phyloP scores from a whole-genome alignment of 1,140 invertebrate genomes.

The Grapholita molesta region DNA sequence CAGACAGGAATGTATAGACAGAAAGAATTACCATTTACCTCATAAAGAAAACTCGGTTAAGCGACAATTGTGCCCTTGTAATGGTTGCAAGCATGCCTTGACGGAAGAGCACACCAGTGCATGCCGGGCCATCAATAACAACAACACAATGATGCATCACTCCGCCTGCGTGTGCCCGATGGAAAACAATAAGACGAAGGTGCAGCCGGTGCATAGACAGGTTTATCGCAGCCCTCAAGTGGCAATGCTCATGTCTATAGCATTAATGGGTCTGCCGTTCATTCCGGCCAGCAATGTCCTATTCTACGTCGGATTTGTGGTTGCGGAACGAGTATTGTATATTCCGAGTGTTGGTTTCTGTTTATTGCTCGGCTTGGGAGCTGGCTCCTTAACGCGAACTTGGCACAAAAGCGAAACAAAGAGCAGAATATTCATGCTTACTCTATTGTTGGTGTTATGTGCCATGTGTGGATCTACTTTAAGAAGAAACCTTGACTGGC shows the following conservation, averaged over 20 bases:
- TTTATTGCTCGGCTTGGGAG: conserved; percentile 89
- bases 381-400: conserved; percentile 68
- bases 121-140: conserved; percentile 80
- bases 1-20: conserved; percentile 57
- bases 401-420: conserved; percentile 75
- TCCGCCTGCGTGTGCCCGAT: conserved; percentile 66
- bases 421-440: conserved; percentile 68
- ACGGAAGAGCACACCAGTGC: conserved; percentile 77
- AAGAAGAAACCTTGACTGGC: conserved; percentile 93
- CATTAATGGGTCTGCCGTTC: conserved; percentile 93
- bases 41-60: conserved; percentile 62
- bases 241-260: conserved; percentile 81
- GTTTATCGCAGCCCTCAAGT: conserved; percentile 67
- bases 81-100: conserved; percentile 75
- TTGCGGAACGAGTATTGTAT: conserved; percentile 97
- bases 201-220: conserved; percentile 43
- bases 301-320: conserved; percentile 98
- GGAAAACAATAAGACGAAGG: conserved; percentile 47
- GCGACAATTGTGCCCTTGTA: conserved; percentile 70
- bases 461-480: conserved; percentile 88
- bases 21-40: conserved; percentile 54
- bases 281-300: conserved; percentile 95
- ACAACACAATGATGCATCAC: conserved; percentile 75
- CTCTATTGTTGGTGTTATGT: conserved; percentile 81
- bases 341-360: conserved; percentile 97